Base-by-base conservation (phyloP, 1,140 invertebrate genomes). In the Phortica variegata region DNA sequence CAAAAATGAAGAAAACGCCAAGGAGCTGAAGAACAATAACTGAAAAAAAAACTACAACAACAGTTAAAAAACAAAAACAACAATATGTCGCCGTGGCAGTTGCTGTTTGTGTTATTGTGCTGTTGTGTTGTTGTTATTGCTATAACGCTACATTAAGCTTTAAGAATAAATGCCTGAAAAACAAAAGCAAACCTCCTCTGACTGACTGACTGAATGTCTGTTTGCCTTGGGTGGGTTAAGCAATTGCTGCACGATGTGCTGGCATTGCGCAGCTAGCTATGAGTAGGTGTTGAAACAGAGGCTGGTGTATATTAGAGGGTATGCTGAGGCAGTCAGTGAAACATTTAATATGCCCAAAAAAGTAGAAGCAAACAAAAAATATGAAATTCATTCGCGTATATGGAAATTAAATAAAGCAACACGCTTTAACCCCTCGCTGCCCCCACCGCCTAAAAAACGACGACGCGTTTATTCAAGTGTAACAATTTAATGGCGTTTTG, bases 401-500 rank as follows among this genome's bases (percentile, higher is more conserved):
- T 68, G 63, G 54, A 68, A 68, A 68, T 68, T 61, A 68, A 55
- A 63, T 59, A 56, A 54, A 41, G 44, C 39, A 17, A 40, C 40
- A 44, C 41, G 43, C 12, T 2, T 8, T 12, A 17, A n/a, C n/a
- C n/a, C 29, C 7, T 7, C 29, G 7, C 7, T 8, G 29, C 29
- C 29, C 29, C 33, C 33, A 36, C 6, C 56, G 62, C 63, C 60
- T 54, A 70, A 70, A 70, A 61, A 61, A 60, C 70, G 61, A 70
- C 56, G 61, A 70, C 56, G 66, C 65, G 65, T 62, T 43, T 31
- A 23, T 31, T 70, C 65, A 62, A 70, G 65, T 70, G 65, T 70
- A 70, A 70, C 61, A 70, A 65, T 70, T 70, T 70, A 70, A 70
- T 70, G 66, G 65, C 65, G 57, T 26, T 66, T 65, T 47, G 61